Conservation (phyloP, 2,888 invertebrate species). For the Ophioninae sp. region DNA sequence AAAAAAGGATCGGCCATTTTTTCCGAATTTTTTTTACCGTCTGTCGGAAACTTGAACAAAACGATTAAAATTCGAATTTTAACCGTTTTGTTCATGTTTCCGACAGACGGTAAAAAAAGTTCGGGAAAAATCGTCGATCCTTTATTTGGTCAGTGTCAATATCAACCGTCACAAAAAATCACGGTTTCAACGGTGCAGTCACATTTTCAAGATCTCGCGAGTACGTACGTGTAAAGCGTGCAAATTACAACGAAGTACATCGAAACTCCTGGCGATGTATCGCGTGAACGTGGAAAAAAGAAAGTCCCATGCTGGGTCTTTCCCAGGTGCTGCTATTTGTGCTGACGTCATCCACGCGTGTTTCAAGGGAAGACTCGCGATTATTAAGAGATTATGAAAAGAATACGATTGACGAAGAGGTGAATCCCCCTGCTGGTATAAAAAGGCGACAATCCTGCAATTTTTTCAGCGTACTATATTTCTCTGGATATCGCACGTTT, state of each 20-base stretch:
- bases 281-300: neutral
- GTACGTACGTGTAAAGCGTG: neutral
- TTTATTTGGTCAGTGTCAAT: no score
- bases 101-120: neutral
- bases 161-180: no score
- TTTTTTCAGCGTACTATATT: neutral
- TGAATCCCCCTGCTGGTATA: neutral
- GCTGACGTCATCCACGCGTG: neutral
- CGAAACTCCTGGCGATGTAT: neutral
- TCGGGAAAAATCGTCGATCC: neutral
- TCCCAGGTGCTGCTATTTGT: neutral
- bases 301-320: conserved; percentile 2
- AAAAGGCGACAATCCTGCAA: neutral
- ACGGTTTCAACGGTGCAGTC: no score
- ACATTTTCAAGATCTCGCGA: neutral
- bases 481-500: neutral
- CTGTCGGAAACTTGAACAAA: no score
- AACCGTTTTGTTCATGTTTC: no score
- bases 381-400: neutral
- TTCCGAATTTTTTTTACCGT: no score
- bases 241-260: neutral
- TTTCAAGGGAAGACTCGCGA: conserved; percentile 2
- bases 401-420: neutral
- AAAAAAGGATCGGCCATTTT: no score
- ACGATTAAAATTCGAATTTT: no score